Evolutionary conservation across 2,888 invertebrate genomes (phyloP).

Genomic region (Galeruca laticollis): DNA sequence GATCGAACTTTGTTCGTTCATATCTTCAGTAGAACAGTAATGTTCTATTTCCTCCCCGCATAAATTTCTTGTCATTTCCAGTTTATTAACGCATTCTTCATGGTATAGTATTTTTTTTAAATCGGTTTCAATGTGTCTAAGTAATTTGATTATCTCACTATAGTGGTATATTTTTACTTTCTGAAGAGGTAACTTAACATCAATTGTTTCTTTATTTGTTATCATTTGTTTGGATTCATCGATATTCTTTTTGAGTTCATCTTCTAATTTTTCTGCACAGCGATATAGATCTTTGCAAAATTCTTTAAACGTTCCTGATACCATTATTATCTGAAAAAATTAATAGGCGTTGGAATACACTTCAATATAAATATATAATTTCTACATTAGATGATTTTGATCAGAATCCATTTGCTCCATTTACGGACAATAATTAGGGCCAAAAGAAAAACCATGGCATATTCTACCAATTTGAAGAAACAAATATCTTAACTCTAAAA

Average conservation of each 20-base stretch:
- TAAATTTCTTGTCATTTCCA: slow-evolving; percentile 20
- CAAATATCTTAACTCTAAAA: too few relatives aligned
- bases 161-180: slow-evolving; percentile 32
- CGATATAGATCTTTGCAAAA: slow-evolving; percentile 21
- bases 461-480: too few relatives aligned
- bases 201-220: slow-evolving; percentile 24
- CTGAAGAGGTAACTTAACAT: slow-evolving; percentile 26
- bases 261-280: slow-evolving; percentile 27
- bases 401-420: too few relatives aligned
- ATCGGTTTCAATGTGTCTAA: slow-evolving; percentile 12
- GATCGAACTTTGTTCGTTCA: background rate
- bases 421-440: too few relatives aligned
- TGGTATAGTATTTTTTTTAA: slow-evolving; percentile 28
- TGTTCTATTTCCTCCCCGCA: slow-evolving; percentile 18
- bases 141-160: slow-evolving; percentile 16
- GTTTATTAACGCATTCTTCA: slow-evolving; percentile 13
- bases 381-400: too few relatives aligned
- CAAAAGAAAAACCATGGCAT: too few relatives aligned
- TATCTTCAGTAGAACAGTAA: slow-evolving; percentile 16
- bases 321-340: slow-evolving; percentile 5
- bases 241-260: slow-evolving; percentile 8
- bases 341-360: too few relatives aligned
- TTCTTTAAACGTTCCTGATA: slow-evolving; percentile 4
- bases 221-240: slow-evolving; percentile 4
- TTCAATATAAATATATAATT: too few relatives aligned